These are phyloP conservation scores for Sinonovacula constricta DNA, from an alignment of 1,140 invertebrate species.

Conservation along the genomic window DNA sequence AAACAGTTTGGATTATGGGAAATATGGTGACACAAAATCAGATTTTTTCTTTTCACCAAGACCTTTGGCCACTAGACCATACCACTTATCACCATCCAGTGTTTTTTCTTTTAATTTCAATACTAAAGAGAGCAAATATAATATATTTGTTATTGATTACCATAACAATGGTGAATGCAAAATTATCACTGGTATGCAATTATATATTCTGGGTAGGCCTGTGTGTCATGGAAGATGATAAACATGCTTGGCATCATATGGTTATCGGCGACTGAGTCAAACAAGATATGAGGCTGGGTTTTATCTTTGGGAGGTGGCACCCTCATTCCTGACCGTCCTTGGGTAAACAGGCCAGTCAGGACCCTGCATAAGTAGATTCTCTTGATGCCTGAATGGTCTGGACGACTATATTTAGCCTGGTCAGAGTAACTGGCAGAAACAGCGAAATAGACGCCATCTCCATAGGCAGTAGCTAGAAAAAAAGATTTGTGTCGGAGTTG, in stretches of 20 bases:
- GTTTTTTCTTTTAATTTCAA: too few species aligned
- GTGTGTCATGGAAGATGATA: constrained; percentile 60
- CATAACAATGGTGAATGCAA: too few species aligned
- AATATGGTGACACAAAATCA: too few species aligned
- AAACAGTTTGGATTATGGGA: too few species aligned
- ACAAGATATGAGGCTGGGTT: constrained; percentile 18
- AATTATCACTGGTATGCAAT: constrained; percentile 39
- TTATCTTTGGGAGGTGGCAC: constrained; percentile 43
- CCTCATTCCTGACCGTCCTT: constrained; percentile 25
- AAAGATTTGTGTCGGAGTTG: too few species aligned
- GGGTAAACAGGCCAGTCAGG: constrained; percentile 54
- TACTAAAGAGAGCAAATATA: too few species aligned
- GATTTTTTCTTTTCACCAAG: too few species aligned
- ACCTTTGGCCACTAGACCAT: too few species aligned
- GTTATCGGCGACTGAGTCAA: constrained; percentile 59
- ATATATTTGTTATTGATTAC: too few species aligned
- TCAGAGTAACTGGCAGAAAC: constrained; percentile 45
- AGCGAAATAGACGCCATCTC: constrained; percentile 62
- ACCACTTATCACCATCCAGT: too few species aligned
- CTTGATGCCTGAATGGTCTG: constrained; percentile 34
- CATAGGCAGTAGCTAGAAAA: constrained; percentile 43
- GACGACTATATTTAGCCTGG: constrained; percentile 45
- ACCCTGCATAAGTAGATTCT: constrained; percentile 56
- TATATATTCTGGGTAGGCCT: constrained; percentile 63
- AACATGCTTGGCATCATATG: constrained; percentile 48